Base-by-base conservation (phyloP, 1,140 invertebrate species). In the Dryas iulia region DNA sequence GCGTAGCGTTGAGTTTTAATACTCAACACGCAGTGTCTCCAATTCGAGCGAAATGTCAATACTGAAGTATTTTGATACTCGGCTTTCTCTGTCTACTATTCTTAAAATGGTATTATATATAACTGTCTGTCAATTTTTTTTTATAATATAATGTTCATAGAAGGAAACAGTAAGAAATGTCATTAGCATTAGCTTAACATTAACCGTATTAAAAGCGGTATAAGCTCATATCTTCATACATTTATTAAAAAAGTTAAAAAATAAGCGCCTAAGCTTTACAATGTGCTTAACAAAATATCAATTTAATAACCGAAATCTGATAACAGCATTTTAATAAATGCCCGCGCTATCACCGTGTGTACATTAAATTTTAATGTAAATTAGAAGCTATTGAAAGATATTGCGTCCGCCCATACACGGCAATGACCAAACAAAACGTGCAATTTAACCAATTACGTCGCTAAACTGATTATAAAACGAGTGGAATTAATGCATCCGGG, bases 401-500 rank as follows among this genome's bases (percentile, higher is more conserved):
- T 60, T 35, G 33, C 53, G 59, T 65, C 39, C 68, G 61, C 57
- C 68, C 62, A 60, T 70, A 60, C 62, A 70, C 63, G 69, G 63
- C 69, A 66, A 60, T 66, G 69, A 66, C 69, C 76, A 71, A 80
- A 76, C 73, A 76, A 75, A 78, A 72, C 66, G 71, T 77, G 68
- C 78, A 76, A 78, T 82, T 77, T 75, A 77, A 78, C 73, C 80
- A 82, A 82, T 79, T 79, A 80, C 72, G 65, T 67, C 71, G 76
- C 63, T 78, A 77, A 78, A 74, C 74, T 78, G 73, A 81, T 80
- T 79, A 77, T 80, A 82, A 80, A 82, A 76, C 74, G 76, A 69
- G 69, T 76, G 69, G 76, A 81, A 79, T 79, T 80, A 77, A 80
- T 78, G 72, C 79, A 80, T 81, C 76, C 76, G 74, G 76, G 69